phyloP scores from a whole-genome alignment of 2,113 vertebrate genomes.

The Sterna hirundo region DNA sequence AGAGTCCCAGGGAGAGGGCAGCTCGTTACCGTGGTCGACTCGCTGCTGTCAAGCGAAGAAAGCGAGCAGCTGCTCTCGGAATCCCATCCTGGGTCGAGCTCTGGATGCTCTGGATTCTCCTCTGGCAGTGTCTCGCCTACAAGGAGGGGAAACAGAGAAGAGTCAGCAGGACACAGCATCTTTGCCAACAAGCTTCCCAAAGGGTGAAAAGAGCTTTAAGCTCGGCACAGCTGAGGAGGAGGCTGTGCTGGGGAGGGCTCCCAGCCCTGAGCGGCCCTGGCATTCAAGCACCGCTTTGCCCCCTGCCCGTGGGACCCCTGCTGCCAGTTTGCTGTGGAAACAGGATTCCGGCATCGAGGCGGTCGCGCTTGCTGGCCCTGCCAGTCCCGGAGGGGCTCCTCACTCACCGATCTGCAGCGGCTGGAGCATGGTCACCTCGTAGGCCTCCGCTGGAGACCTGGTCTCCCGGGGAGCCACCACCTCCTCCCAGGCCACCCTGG shows the following conservation, averaged over 20 bases:
- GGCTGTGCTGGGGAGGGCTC: not conserved
- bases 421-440: not conserved
- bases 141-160: no score
- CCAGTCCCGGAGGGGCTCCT: not conserved
- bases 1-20: not conserved
- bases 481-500: not conserved
- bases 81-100: not conserved
- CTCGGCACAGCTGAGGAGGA: not conserved
- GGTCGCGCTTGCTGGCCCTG: not conserved
- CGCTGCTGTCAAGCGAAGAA: no score
- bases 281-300: not conserved
- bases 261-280: not conserved
- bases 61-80: no score
- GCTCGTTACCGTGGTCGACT: not conserved
- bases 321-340: rapidly evolving
- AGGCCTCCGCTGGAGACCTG: not conserved
- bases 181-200: not conserved
- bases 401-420: not conserved
- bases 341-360: rapidly evolving
- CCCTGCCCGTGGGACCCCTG: no score
- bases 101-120: not conserved
- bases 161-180: no score
- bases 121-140: not conserved
- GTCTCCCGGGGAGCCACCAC: not conserved
- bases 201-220: no score